Evolutionary conservation across 2,113 vertebrate species (phyloP).

Genomic region (Oostethus manadensis): DNA sequence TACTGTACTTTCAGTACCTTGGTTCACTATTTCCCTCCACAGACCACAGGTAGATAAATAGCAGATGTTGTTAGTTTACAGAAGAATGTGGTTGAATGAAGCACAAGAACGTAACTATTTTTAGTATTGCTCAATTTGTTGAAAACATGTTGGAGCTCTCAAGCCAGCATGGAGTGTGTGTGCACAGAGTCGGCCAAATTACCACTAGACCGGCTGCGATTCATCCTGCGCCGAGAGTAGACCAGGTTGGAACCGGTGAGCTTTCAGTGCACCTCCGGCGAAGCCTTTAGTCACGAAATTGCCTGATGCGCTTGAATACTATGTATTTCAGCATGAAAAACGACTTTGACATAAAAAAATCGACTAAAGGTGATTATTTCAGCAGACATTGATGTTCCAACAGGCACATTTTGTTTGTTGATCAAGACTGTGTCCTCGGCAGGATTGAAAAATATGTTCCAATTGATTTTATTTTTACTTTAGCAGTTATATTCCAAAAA

Average conservation of each 20-base stretch:
- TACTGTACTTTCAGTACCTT: constrained; percentile 19
- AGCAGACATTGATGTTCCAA: too few relatives aligned
- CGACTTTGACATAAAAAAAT: neutral
- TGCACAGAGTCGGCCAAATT: too few relatives aligned
- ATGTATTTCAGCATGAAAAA: constrained; percentile 15
- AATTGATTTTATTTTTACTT: too few relatives aligned
- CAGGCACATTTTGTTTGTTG: too few relatives aligned
- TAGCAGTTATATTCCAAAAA: too few relatives aligned
- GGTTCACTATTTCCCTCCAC: constrained; percentile 6
- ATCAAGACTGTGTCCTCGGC: too few relatives aligned
- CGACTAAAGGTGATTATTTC: neutral
- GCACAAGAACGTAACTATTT: neutral
- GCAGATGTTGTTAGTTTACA: neutral
- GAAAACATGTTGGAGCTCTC: neutral
- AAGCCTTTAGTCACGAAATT: too few relatives aligned
- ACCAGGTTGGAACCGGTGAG: too few relatives aligned
- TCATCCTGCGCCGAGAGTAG: too few relatives aligned
- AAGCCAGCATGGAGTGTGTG: neutral
- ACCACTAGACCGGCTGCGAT: too few relatives aligned
- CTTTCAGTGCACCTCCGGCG: too few relatives aligned
- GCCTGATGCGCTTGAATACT: constrained; percentile 12
- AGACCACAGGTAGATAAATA: constrained; percentile 14
- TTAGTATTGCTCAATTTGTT: constrained; percentile 7
- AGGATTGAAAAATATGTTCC: too few relatives aligned
- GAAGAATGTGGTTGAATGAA: neutral